Evolutionary conservation across 2,113 vertebrate genomes (phyloP).

Genomic region (Rhinolophus sinicus): DNA sequence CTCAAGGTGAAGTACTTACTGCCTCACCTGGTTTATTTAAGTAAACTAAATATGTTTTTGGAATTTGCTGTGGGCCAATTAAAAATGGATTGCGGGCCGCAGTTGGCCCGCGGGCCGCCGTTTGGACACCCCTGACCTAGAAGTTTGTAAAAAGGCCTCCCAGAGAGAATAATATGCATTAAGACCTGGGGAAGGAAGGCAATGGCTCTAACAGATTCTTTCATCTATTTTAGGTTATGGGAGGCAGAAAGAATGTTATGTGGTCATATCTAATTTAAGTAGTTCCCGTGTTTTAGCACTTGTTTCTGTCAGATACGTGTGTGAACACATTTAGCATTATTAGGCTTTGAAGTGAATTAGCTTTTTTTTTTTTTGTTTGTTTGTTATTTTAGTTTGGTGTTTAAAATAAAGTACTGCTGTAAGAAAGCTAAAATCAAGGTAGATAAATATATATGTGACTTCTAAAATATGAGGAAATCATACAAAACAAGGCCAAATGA

Average conservation of each 20-base stretch:
- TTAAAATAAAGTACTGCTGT: background rate
- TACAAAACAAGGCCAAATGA: background rate
- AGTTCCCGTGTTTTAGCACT: background rate
- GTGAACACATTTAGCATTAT: constrained; percentile 14
- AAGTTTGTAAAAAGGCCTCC: background rate
- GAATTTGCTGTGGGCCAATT: too few relatives aligned
- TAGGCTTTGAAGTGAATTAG: background rate
- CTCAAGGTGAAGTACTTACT: too few relatives aligned
- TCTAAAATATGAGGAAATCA: constrained; percentile 33
- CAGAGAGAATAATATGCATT: background rate
- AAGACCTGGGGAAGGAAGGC: background rate
- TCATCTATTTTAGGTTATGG: background rate
- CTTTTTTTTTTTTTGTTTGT: background rate
- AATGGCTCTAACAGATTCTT: background rate
- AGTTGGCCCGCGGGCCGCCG: too few relatives aligned
- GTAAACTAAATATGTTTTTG: too few relatives aligned
- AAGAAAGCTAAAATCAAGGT: background rate
- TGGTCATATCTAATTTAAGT: background rate
- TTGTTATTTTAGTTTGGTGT: constrained; percentile 14
- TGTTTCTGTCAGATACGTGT: constrained; percentile 1
- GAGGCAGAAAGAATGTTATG: background rate
- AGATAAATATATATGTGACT: background rate
- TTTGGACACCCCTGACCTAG: too few relatives aligned
- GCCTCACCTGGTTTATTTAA: too few relatives aligned
- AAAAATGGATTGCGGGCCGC: too few relatives aligned